Conservation (phyloP, 2,888 invertebrate genomes). For the Lepidonotus clava region DNA sequence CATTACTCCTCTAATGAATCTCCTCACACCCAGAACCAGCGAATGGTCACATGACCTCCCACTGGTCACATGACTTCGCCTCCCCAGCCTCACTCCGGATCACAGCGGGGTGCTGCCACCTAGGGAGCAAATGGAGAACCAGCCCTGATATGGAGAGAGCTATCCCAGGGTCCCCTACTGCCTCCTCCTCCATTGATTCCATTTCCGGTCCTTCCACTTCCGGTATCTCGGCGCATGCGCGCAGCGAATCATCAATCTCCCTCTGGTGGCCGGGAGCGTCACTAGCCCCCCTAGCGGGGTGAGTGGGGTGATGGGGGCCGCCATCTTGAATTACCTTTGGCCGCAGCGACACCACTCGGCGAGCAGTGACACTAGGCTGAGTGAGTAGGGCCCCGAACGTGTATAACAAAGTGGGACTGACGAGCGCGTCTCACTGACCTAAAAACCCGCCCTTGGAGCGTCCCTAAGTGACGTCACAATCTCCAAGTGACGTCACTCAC, state of each 20-base stretch:
- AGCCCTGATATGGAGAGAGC: neutral
- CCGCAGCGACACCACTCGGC: neutral
- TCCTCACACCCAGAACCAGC: neutral
- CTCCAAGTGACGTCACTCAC: no score
- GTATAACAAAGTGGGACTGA: neutral
- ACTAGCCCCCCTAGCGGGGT: neutral
- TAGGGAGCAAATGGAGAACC: no score
- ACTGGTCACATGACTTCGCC: neutral
- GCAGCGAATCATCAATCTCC: neutral
- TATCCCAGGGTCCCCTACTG: neutral
- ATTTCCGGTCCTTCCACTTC: constrained; percentile 4
- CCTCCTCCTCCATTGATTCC: neutral
- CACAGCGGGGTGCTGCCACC: neutral
- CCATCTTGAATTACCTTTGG: neutral
- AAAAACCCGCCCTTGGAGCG: no score
- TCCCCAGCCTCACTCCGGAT: neutral
- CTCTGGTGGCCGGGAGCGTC: neutral
- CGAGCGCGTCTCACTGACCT: neutral
- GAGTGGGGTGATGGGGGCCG: neutral
- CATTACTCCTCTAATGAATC: constrained; percentile 8
- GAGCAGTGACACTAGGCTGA: neutral
- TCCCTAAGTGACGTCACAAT: no score
- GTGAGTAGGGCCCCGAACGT: neutral
- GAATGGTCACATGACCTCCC: neutral
- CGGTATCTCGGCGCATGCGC: neutral